Conservation (phyloP, 2,888 invertebrate genomes). For the Ennomos fuscantarius region DNA sequence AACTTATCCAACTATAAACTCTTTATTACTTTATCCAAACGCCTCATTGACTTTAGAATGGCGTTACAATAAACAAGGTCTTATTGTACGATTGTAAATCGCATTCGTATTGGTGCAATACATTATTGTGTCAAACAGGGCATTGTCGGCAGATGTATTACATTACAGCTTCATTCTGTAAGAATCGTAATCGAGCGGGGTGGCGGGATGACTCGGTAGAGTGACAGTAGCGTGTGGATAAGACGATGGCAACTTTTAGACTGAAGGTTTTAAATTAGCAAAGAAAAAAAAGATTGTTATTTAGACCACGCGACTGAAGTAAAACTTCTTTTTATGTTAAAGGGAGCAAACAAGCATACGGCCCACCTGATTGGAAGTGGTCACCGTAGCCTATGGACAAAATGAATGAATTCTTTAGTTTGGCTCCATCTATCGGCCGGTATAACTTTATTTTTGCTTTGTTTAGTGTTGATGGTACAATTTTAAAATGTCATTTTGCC, state of each 20-base stretch:
- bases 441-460: no score
- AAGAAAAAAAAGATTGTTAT: no score
- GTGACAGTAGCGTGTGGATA: slow-evolving; percentile 48
- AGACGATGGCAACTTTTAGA: slow-evolving; percentile 11
- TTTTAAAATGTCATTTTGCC: no score
- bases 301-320: no score
- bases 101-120: slow-evolving; percentile 65
- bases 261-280: background rate
- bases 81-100: slow-evolving; percentile 70
- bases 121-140: slow-evolving; percentile 73
- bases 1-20: slow-evolving; percentile 27
- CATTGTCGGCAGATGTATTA: slow-evolving; percentile 79
- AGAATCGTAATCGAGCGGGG: slow-evolving; percentile 71
- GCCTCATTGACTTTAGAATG: slow-evolving; percentile 59
- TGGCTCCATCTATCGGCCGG: no score
- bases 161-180: slow-evolving; percentile 80
- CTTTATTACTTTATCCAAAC: slow-evolving; percentile 48
- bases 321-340: no score
- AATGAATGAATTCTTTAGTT: no score
- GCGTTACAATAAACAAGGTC: slow-evolving; percentile 63
- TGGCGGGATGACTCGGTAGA: slow-evolving; percentile 35
- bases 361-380: no score
- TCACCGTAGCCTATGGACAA: no score
- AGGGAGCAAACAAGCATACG: no score
- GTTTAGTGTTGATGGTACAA: no score